A percentile compares a stretch with the other conserved stretches of the same genome.
Conservation (phyloP, 2,797 vertebrate genomes). For the Coregonus sp. region DNA sequence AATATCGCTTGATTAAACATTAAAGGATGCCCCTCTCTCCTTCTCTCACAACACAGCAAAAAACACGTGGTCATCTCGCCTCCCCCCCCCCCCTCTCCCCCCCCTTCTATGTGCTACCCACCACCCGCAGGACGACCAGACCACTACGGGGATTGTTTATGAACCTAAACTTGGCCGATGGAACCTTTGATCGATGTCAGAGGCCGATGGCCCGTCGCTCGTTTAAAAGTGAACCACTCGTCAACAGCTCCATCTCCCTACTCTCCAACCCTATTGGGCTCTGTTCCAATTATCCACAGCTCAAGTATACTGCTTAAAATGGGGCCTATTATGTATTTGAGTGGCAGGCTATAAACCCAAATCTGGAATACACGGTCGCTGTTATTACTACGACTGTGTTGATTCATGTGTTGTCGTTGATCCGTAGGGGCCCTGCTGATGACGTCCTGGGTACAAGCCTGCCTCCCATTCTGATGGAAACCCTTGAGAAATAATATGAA, state of each 20-base stretch:
- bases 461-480: constrained; percentile 51
- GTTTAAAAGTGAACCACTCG: neutral
- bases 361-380: constrained; percentile 55
- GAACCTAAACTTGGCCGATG: constrained; percentile 8
- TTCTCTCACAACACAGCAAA: constrained; percentile 76
- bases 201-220: constrained; percentile 1
- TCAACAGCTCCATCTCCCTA: no score
- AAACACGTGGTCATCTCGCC: constrained; percentile 38
- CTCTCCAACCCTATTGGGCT: neutral
- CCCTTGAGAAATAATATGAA: constrained; percentile 62
- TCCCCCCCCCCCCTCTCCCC: constrained; percentile 19
- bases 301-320: no score
- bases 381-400: constrained; percentile 65
- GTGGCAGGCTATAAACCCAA: constrained; percentile 2
- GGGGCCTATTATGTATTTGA: neutral
- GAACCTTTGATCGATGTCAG: constrained; percentile 32
- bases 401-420: constrained; percentile 65
- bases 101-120: constrained; percentile 30
- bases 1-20: constrained; percentile 79
- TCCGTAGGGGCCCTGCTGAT: constrained; percentile 55
- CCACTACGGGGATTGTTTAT: constrained; percentile 14
- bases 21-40: constrained; percentile 75
- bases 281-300: no score
- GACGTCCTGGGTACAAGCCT: constrained; percentile 47
- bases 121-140: constrained; percentile 9